Base-by-base conservation (phyloP, 2,797 vertebrate genomes). In the Zenarchopterus dispar region DNA sequence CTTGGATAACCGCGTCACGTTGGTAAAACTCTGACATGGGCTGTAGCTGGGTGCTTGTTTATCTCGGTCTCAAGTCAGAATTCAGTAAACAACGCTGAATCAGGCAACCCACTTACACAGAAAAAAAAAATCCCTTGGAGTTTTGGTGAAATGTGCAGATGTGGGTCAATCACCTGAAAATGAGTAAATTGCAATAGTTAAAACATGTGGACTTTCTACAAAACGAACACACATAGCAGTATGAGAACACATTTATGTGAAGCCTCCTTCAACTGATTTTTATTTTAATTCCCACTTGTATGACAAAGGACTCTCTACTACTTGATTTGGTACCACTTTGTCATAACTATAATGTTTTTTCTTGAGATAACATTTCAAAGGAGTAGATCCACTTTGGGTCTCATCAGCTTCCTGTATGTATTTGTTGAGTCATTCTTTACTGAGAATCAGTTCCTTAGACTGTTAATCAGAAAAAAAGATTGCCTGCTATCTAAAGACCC, bases 1-100 rank as follows among this genome's bases (percentile, higher is more conserved):
- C 89, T 90, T 77, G 69, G 70, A 80, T 89, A 88, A 91, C 87
- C 86, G 78, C 76, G 33, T 77, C 56, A 46, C 71, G 31, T 66
- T 59, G 72, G 55, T 75, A 47, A 63, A 74, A 62, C 50, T 53
- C 53, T 44, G 70, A 67, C 59, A 63, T 68, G 61, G 61, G 63
- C 58, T 57, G 43, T 1, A 41, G 66, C 69, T 71, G 58, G 39
- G 33, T 36, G 51, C 60, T 69, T 59, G 58, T 73, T 76, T 72
- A 67, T 83, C 60, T 50, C 46, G 7, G 50, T 73, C 67, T 81
- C 56, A 42, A 59, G 54, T 62, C 69, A 46, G 41, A 65, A 48
- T 13, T 57, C 45, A 62, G 50, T 69, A 63, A 76, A 75, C 53
- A 60, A 53, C 43, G 48, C 22, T 50, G 53, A 74, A 72, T 80